Evolutionary conservation across 2,888 invertebrate genomes (phyloP), one percentile per base, ranked within the genome.

Genomic region (Thereva unica): DNA sequence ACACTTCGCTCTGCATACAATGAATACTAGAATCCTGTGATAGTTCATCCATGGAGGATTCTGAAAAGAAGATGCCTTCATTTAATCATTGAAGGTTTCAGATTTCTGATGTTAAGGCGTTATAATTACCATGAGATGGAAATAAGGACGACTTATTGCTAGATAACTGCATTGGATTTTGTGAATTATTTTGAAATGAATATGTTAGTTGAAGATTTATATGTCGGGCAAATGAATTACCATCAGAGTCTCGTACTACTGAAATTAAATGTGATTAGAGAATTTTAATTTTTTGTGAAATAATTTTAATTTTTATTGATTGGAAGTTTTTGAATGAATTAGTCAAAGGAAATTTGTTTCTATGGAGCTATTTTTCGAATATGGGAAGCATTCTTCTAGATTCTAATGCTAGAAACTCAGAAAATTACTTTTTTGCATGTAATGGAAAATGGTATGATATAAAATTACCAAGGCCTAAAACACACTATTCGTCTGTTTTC

Each of bases 141-240:
- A 85, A 86, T 70, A 86, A 74, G 71, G 81, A 79, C 68, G 82
- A 77, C 71, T 82, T 81, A 72, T 75, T 80, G 74, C 80, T 80
- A 75, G 79, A 80, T 75, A 80, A 73, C 73, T 80, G 80, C 76
- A 81, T 78, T 70, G 79, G 72, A 72, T 79, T 80, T 72, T 78
- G 88, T 57, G 86, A 85, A 78, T 90, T 91, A 83, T 91, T 90
- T 85, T 91, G 91, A 83, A 92, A 92, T 72, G 92, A 92, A 81
- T 93, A 93, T 54, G 92, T 92, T 77, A 93, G 86, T 82, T 92
- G 92, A 72, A 93, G 86, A 84, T 93, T 93, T 83, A 93, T 92
- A 78, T 92, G 92, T 76, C 92, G 85, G 72, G 92, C 89, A 83
- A 91, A 92, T 81, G 86, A 86, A 82, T 85, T 86, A 79, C 85